Evolutionary conservation across 2,888 invertebrate species (phyloP).

Genomic region (Chironomus tentans): DNA sequence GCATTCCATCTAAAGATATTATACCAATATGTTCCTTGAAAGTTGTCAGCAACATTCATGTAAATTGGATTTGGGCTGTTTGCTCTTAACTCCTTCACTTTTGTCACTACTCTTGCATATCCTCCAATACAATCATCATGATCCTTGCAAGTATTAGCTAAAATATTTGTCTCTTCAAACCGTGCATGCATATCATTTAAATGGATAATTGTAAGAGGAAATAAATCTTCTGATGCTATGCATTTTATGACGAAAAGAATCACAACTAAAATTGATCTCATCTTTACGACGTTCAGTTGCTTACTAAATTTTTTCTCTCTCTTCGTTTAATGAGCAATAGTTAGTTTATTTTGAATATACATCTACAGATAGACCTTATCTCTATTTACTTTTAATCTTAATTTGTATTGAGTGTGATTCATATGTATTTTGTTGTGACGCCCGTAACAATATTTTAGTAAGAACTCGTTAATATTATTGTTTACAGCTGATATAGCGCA

Average conservation of each 20-base stretch:
- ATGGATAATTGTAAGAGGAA: constrained; percentile 17
- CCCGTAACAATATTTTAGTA: too few relatives aligned
- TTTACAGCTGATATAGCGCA: too few relatives aligned
- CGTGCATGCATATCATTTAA: constrained; percentile 33
- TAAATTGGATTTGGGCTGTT: constrained; percentile 51
- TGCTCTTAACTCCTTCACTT: constrained; percentile 44
- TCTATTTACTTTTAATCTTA: too few relatives aligned
- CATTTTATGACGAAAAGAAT: neutral
- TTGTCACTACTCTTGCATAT: constrained; percentile 54
- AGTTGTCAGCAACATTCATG: constrained; percentile 75
- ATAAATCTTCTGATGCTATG: neutral
- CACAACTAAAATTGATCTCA: too few relatives aligned
- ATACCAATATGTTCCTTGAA: constrained; percentile 78
- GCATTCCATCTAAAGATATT: constrained; percentile 61
- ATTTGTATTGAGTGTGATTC: too few relatives aligned
- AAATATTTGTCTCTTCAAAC: constrained; percentile 51
- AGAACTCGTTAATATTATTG: too few relatives aligned
- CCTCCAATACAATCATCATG: constrained; percentile 54
- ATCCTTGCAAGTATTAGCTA: constrained; percentile 48
- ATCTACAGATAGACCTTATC: too few relatives aligned
- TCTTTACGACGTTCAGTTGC: too few relatives aligned
- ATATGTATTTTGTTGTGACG: too few relatives aligned
- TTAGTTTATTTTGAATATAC: too few relatives aligned
- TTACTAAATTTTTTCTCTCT: too few relatives aligned
- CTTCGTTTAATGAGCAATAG: too few relatives aligned